phyloP scores from a whole-genome alignment of 1,140 invertebrate species.

The Pseudomyrmex cubaensis region DNA sequence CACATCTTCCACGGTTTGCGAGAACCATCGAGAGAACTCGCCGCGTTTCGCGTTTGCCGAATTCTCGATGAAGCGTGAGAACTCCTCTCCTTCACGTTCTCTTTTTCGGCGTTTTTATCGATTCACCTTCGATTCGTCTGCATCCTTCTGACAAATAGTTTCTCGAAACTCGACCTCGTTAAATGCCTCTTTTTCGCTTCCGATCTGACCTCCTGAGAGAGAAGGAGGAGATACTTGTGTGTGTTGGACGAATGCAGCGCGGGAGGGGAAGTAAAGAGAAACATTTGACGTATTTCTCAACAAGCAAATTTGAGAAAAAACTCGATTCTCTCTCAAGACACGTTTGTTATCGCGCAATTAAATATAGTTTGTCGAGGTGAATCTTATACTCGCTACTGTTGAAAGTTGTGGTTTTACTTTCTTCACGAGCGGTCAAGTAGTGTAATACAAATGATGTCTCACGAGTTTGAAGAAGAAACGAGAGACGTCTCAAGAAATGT shows the following conservation, averaged over 20 bases:
- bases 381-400: neutral
- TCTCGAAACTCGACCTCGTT: slow-evolving; percentile 56
- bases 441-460: neutral
- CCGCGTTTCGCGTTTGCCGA: slow-evolving; percentile 22
- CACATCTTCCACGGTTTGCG: slow-evolving; percentile 16
- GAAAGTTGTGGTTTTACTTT: neutral
- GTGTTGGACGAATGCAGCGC: too few relatives aligned
- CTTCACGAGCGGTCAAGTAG: neutral
- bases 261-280: too few relatives aligned
- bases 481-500: slow-evolving; percentile 3
- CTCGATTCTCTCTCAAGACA: too few relatives aligned
- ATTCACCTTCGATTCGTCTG: slow-evolving; percentile 34
- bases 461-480: neutral
- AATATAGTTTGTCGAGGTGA: too few relatives aligned
- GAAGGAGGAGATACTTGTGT: neutral
- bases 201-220: neutral
- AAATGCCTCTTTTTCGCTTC: slow-evolving; percentile 41
- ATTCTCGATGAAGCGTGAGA: slow-evolving; percentile 59
- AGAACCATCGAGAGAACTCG: neutral
- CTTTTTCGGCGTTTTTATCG: slow-evolving; percentile 43
- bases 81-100: slow-evolving; percentile 25
- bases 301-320: too few relatives aligned
- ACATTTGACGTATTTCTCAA: too few relatives aligned
- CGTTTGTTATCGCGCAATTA: too few relatives aligned
- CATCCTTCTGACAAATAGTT: slow-evolving; percentile 52